Base-by-base conservation (phyloP, 2,888 invertebrate species). In the Chloromyia formosa region DNA sequence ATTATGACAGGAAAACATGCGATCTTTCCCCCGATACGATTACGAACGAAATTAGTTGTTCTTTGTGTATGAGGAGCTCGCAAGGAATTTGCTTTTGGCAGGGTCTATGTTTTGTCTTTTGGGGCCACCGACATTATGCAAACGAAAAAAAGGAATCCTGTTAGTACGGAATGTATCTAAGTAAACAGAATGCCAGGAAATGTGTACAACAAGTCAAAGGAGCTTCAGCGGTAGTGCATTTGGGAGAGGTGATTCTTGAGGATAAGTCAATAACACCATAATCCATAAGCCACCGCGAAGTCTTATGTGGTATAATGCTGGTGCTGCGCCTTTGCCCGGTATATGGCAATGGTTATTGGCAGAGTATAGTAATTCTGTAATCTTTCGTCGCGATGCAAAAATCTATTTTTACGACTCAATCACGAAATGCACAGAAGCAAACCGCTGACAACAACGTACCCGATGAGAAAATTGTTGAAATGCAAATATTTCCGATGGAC, bases 401-500 rank as follows among this genome's bases (percentile, higher is more conserved):
- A 74, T 66, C 68, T 74, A 74, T 74, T 74, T 74, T 74, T 74
- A 68, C 68, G 58, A 27, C 74, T 74, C 68, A 74, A 74, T 74
- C 74, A 74, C 74, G 74, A 74, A 74, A 20, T 64, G 74, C 23
- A 62, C 53, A 74, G 42, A 27, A 20, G 40, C 66, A 40, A 49
- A 49, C 49, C 2, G 49, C 27, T 66, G 66, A 66, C 35, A 66
- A 45, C 66, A 20, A 42, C 14, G 4, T 14, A 16, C n/a, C 49
- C 49, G 22, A 66, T 42, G n/a, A 64, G 64, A n/a, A 40, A 64
- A 64, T 35, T 49, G 45, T 20, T 18, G 22, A 49, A 45, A 66
- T 49, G 66, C 66, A 66, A 66, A 66, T 66, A 12, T 35, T 49
- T 66, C 66, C 66, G 45, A 53, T 53, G n/a, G 14, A 14, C 27